phyloP scores from a whole-genome alignment of 2,113 vertebrate species.

The Isurus oxyrinchus region DNA sequence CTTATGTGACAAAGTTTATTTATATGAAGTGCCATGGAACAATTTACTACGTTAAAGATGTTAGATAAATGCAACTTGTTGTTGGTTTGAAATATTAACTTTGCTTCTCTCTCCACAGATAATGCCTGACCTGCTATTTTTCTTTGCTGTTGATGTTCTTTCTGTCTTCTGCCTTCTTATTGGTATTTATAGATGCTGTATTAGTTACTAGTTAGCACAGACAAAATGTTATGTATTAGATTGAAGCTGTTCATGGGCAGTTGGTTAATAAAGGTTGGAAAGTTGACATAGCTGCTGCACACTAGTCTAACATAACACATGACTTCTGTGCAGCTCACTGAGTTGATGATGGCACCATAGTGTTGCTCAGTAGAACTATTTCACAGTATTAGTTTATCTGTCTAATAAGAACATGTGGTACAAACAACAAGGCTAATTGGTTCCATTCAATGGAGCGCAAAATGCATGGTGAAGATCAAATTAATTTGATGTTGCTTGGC shows the following conservation, averaged over 20 bases:
- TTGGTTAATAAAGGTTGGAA: neutral
- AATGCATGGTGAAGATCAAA: conserved; percentile 18
- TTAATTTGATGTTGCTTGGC: conserved; percentile 21
- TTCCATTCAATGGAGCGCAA: conserved; percentile 12
- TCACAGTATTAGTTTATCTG: neutral
- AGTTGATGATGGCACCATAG: neutral
- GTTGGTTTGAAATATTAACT: neutral
- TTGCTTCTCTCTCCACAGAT: neutral
- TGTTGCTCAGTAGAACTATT: neutral
- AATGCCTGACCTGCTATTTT: neutral
- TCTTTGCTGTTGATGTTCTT: neutral
- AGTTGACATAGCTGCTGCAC: neutral
- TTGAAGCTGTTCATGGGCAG: neutral
- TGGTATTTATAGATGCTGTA: neutral
- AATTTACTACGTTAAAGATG: neutral
- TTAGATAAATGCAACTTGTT: neutral
- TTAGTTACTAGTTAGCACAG: neutral
- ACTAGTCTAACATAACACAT: neutral
- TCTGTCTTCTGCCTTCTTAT: neutral
- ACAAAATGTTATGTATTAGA: neutral
- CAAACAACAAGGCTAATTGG: neutral
- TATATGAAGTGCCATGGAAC: too few relatives aligned
- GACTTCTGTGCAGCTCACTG: neutral
- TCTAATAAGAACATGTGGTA: neutral
- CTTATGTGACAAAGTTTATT: neutral